phyloP scores from a whole-genome alignment of 2,888 invertebrate species.

The Rhamnusium bicolor region DNA sequence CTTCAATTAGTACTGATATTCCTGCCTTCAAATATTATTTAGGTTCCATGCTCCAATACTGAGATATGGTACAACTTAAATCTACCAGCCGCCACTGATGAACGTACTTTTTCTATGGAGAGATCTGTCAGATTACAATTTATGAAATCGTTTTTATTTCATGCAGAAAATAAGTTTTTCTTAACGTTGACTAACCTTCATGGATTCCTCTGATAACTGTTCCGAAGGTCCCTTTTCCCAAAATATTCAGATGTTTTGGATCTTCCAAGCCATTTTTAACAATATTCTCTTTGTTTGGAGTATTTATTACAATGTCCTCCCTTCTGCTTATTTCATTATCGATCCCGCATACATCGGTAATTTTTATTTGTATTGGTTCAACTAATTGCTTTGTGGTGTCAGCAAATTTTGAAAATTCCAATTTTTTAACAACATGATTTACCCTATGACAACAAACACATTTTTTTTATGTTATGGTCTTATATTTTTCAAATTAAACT shows the following conservation, averaged over 20 bases:
- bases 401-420: constrained; percentile 44
- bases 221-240: constrained; percentile 67
- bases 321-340: constrained; percentile 8
- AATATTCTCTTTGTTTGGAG: constrained; percentile 62
- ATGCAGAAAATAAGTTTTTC: no score
- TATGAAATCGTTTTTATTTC: no score
- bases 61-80: no score
- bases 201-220: constrained; percentile 64
- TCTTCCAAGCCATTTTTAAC: constrained; percentile 58
- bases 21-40: no score
- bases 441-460: constrained; percentile 13
- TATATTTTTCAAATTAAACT: no score
- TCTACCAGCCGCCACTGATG: no score
- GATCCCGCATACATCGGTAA: constrained; percentile 29
- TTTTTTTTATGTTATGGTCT: neutral
- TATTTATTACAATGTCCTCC: constrained; percentile 52
- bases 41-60: no score
- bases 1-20: no score
- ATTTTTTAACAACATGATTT: constrained; percentile 37
- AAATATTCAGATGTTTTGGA: constrained; percentile 55
- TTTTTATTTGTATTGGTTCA: constrained; percentile 42
- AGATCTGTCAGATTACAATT: no score
- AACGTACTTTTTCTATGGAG: no score
- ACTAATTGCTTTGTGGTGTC: constrained; percentile 14
- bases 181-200: constrained; percentile 55